These are phyloP conservation scores for Actenoides hombroni DNA, from an alignment of 2,113 vertebrate species.

Conservation along the genomic window DNA sequence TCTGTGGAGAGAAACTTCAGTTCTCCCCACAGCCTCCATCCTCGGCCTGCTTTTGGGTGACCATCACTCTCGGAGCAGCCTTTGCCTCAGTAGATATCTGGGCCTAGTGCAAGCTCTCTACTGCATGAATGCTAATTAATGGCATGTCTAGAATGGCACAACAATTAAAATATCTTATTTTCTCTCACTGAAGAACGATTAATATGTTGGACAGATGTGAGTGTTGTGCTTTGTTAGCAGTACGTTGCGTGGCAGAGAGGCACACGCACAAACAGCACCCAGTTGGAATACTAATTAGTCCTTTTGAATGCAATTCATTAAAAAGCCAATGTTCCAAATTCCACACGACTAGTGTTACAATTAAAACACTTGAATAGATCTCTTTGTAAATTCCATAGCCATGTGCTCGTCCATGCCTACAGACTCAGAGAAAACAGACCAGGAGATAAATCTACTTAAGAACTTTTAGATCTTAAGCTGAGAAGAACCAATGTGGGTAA, in stretches of 20 bases:
- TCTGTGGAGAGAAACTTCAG: background rate
- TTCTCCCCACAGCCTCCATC: background rate
- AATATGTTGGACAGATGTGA: slow-evolving; percentile 39
- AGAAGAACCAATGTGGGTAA: background rate
- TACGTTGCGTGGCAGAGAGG: background rate
- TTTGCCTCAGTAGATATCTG: background rate
- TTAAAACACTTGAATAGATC: slow-evolving; percentile 7
- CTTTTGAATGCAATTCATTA: slow-evolving; percentile 16
- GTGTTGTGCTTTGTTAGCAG: slow-evolving; percentile 11
- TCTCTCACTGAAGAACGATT: slow-evolving; percentile 24
- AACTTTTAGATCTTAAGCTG: background rate
- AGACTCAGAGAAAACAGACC: background rate
- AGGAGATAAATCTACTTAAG: background rate
- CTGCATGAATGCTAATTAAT: background rate
- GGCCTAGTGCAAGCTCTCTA: background rate
- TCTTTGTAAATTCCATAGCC: slow-evolving; percentile 6
- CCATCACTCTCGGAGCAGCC: rapidly evolving
- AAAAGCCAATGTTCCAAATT: slow-evolving; percentile 35
- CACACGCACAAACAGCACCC: background rate
- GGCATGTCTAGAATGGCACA: background rate
- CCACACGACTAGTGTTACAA: background rate
- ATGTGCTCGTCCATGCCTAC: background rate
- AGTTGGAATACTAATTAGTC: background rate
- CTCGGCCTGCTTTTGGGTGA: background rate
- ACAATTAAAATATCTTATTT: background rate